Base-by-base conservation (phyloP, 2,797 vertebrate genomes). In the Bufotes viridis region DNA sequence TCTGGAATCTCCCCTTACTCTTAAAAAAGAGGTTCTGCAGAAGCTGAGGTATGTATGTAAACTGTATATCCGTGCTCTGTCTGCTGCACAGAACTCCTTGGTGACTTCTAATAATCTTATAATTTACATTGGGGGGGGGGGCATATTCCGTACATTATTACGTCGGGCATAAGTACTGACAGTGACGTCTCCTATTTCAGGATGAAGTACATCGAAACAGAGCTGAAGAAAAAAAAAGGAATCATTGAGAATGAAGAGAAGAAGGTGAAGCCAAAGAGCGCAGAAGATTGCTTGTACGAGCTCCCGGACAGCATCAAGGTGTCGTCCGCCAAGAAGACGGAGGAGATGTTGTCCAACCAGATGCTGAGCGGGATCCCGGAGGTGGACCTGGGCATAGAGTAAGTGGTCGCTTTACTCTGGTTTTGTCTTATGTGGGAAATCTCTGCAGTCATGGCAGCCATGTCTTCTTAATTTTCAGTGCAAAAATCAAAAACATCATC, bases 321-420 rank as follows among this genome's bases (percentile, higher is more conserved):
- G 81, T 98, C 97, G 57, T 99, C 98, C 0, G 98, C 98, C 65
- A 98, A 99, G 94, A 99, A 98, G 94, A 99, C 98, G 0, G 98
- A 99, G 91, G 98, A 99, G 93, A 99, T 99, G 98, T 94, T 99
- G 67, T 99, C 98, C 92, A 99, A 99, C 94, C 98, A 99, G 94
- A 99, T 99, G 98, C 95, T 99, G 86, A 99, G 98, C 0, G 98
- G 98, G 74, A 99, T 99, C 91, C 98, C 98, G 0, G 98, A 99
- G 91, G 98, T 99, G 78, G 98, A 99, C 91, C 95, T 99, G 0
- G 98, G 98, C 80, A 99, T 99, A 0, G 98, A 99, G 98, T 99
- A 92, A 0, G 97, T 93, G 0, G 2, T 14, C 74, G 72, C 12
- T 0, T 42, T 3, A 18, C 13, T 24, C 0, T 11, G 65, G 3